Percentiles rank a stretch among this genome's conserved stretches.
Evolutionary conservation across 2,797 vertebrate genomes (phyloP).

Genomic region (Micromesistius poutassou): DNA sequence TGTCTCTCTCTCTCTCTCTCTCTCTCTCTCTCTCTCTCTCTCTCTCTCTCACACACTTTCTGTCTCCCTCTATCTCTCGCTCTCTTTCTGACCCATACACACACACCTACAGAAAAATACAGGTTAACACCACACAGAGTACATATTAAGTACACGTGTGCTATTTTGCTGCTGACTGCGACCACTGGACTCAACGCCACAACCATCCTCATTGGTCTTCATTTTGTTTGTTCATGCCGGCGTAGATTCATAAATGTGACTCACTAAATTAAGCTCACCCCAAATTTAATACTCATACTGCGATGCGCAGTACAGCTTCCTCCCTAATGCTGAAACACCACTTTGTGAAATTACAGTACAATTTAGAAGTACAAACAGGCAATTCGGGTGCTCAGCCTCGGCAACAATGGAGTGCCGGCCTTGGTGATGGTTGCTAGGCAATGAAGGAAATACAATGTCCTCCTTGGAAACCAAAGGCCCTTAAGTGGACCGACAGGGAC

Average conservation of each 20-base stretch:
- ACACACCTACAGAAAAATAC: neutral
- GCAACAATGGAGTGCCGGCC: constrained; percentile 79
- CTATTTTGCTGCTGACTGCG: neutral
- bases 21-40: neutral
- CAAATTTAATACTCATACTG: constrained; percentile 59
- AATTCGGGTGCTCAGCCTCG: constrained; percentile 73
- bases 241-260: constrained; percentile 36
- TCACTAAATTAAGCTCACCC: constrained; percentile 52
- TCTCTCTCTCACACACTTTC: neutral
- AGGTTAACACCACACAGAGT: constrained; percentile 18
- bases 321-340: constrained; percentile 70
- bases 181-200: constrained; percentile 19
- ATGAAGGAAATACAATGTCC: constrained; percentile 80
- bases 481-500: constrained; percentile 77
- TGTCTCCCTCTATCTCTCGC: neutral
- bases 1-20: neutral
- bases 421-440: constrained; percentile 82
- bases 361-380: constrained; percentile 75
- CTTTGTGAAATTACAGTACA: constrained; percentile 76
- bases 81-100: neutral
- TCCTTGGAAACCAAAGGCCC: constrained; percentile 80
- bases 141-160: constrained; percentile 27
- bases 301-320: constrained; percentile 41
- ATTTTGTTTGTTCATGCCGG: constrained; percentile 36
- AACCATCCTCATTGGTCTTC: constrained; percentile 18